A percentile compares a stretch with the other conserved stretches of the same genome.
These are phyloP conservation scores for Noctilio leporinus DNA, from an alignment of 2,113 vertebrate species.

Conservation along the genomic window DNA sequence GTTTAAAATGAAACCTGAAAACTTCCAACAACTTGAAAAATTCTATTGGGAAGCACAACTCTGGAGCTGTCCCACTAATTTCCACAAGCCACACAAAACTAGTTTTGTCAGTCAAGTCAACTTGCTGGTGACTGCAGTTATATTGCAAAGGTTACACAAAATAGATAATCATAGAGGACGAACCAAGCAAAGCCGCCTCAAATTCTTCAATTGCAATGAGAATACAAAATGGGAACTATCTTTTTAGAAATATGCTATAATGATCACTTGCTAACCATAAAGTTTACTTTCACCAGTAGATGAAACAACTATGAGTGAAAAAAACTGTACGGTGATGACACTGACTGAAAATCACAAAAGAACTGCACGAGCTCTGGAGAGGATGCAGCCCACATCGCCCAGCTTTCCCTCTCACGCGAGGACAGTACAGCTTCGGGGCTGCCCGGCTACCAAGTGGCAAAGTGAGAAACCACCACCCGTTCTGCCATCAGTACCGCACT, in stretches of 20 bases:
- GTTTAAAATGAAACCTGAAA: neutral
- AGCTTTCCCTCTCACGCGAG: neutral
- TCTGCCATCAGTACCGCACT: neutral
- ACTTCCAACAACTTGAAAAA: neutral
- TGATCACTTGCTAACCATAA: neutral
- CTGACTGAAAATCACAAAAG: neutral
- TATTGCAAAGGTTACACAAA: neutral
- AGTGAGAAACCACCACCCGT: neutral
- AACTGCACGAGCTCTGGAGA: neutral
- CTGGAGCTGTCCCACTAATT: neutral
- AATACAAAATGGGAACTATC: neutral
- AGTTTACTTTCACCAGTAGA: neutral
- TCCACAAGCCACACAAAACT: neutral
- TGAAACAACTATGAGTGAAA: neutral
- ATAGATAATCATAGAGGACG: neutral
- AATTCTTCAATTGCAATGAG: neutral
- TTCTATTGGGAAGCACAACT: neutral
- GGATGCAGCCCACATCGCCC: too few relatives aligned
- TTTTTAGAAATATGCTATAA: neutral
- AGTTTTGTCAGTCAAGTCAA: neutral
- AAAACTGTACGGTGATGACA: neutral
- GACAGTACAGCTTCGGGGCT: neutral
- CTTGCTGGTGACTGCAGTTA: neutral
- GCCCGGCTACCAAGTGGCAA: neutral
- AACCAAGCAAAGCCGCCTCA: neutral